These are phyloP conservation scores for Holothuria leucospilota DNA, from an alignment of 53 echinoderm and acorn worm species.

Conservation along the genomic window DNA sequence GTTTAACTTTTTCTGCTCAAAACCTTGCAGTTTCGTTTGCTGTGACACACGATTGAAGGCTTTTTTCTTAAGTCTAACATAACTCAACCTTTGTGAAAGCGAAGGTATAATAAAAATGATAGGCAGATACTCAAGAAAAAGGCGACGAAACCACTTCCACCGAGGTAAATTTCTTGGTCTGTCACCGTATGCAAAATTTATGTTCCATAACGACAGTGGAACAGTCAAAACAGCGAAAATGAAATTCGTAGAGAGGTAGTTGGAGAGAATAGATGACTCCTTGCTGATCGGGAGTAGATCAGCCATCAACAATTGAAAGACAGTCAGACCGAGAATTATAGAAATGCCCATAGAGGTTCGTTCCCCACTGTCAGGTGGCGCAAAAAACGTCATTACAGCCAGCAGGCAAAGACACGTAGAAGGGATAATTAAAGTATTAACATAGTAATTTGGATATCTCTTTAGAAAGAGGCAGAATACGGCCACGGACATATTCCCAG, in stretches of 20 bases:
- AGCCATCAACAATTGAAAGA: slow-evolving; percentile 24
- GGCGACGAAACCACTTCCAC: not conserved
- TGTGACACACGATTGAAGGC: too few species aligned
- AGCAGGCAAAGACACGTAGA: slow-evolving; percentile 1
- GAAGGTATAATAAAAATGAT: not conserved
- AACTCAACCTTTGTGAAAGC: not conserved
- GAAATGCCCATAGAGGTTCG: slow-evolving; percentile 6
- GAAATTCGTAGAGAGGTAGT: slow-evolving; percentile 16
- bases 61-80: too few species aligned
- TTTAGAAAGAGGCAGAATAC: not conserved
- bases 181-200: slow-evolving; percentile 4
- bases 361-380: slow-evolving; percentile 24
- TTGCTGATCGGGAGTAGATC: slow-evolving; percentile 29
- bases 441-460: not conserved
- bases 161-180: too few species aligned
- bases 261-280: not conserved
- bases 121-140: slow-evolving; percentile 2
- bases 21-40: too few species aligned
- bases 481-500: not conserved
- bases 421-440: not conserved
- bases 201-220: slow-evolving; percentile 12
- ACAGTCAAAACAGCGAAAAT: not conserved
- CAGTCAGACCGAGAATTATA: slow-evolving; percentile 36
- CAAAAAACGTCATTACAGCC: slow-evolving; percentile 5
- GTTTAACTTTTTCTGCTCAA: too few species aligned